Percentiles rank a stretch among this genome's conserved stretches.
Evolutionary conservation across 92 coral and sea anemone genomes (phyloP).

Genomic region (Muricea muricata): DNA sequence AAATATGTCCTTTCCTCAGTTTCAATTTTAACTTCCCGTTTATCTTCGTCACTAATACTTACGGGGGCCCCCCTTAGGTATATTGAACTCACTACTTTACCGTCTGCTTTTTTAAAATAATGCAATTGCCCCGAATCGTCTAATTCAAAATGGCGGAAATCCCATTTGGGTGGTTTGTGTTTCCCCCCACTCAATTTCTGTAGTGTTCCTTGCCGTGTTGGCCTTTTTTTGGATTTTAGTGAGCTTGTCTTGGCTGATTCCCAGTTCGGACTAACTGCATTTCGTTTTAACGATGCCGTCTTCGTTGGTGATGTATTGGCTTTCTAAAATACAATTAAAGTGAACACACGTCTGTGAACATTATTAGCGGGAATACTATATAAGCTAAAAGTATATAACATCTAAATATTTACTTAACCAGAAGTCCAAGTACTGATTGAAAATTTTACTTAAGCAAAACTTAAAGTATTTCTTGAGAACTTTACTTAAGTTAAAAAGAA

Average conservation of each 20-base stretch:
- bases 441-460: no score
- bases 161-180: conserved; percentile 93
- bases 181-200: conserved; percentile 95
- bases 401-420: no score
- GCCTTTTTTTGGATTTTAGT: conserved; percentile 51
- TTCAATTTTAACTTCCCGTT: conserved; percentile 68
- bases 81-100: conserved; percentile 85
- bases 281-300: not conserved
- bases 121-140: conserved; percentile 83
- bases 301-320: not conserved
- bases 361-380: not conserved
- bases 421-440: no score
- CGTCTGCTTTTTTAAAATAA: conserved; percentile 87
- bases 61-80: conserved; percentile 93
- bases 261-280: not conserved
- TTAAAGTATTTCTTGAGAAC: no score
- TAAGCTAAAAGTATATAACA: no score
- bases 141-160: conserved; percentile 90
- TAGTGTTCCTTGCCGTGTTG: conserved; percentile 82
- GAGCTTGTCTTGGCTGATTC: not conserved
- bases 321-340: not conserved
- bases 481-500: no score
- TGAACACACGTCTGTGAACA: no score
- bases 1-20: conserved; percentile 89
- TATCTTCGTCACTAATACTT: conserved; percentile 69